phyloP scores from a whole-genome alignment of 2,888 invertebrate genomes.

The Agrilus cyanescens region DNA sequence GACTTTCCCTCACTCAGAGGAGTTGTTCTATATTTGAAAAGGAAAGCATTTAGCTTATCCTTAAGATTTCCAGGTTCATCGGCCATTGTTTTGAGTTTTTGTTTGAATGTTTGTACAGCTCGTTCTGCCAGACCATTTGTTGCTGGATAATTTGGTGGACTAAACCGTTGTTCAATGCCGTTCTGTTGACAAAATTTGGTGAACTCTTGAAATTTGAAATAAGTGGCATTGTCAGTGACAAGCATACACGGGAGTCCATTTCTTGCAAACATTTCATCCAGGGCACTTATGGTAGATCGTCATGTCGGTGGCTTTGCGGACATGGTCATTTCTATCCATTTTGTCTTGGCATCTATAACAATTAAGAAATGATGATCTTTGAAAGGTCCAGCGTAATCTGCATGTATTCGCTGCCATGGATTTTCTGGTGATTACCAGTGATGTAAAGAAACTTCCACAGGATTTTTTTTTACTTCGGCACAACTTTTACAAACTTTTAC shows the following conservation, averaged over 20 bases:
- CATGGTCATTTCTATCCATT: constrained; percentile 18
- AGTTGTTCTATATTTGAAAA: constrained; percentile 10
- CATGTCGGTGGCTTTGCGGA: too few species aligned
- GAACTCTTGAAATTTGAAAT: constrained; percentile 19
- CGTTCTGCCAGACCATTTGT: constrained; percentile 21
- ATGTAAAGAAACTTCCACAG: neutral
- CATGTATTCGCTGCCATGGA: constrained; percentile 12
- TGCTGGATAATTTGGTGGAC: constrained; percentile 16
- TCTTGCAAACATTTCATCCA: too few species aligned
- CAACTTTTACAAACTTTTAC: too few species aligned
- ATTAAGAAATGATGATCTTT: constrained; percentile 13
- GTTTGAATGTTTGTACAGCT: constrained; percentile 16
- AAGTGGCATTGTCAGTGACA: constrained; percentile 18
- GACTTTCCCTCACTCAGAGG: constrained; percentile 8
- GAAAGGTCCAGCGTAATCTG: constrained; percentile 13
- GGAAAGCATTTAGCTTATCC: constrained; percentile 7
- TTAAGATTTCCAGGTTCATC: constrained; percentile 1
- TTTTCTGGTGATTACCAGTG: constrained; percentile 10
- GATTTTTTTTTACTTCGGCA: too few species aligned
- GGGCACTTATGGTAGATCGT: too few species aligned
- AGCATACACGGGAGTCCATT: too few species aligned
- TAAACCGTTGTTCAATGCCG: constrained; percentile 12
- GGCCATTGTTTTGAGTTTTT: constrained; percentile 10
- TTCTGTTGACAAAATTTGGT: constrained; percentile 13
- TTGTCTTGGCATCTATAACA: constrained; percentile 16